phyloP scores from a whole-genome alignment of 2,113 vertebrate species.

The Pipra filicauda region DNA sequence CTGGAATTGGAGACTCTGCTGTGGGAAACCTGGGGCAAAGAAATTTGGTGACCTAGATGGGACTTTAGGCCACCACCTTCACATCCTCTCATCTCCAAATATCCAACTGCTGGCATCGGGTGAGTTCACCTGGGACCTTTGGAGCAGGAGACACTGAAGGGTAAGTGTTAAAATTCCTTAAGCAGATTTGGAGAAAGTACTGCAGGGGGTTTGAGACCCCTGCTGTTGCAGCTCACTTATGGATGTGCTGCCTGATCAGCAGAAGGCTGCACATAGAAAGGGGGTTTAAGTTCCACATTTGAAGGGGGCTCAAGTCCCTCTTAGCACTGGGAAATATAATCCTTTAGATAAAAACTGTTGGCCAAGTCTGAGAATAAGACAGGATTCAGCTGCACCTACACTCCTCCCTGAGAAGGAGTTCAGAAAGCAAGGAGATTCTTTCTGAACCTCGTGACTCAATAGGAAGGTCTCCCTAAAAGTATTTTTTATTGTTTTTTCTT shows the following conservation, averaged over 20 bases:
- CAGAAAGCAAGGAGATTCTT: neutral
- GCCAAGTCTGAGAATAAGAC: neutral
- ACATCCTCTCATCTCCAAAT: neutral
- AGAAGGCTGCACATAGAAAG: neutral
- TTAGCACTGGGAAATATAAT: neutral
- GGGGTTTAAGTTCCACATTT: neutral
- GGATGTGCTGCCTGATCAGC: neutral
- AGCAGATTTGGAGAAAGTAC: neutral
- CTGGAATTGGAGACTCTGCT: neutral
- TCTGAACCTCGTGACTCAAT: neutral
- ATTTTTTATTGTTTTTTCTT: neutral
- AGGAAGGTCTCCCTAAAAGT: neutral
- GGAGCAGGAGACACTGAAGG: neutral
- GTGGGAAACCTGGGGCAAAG: neutral
- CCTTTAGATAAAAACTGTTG: neutral
- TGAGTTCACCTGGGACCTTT: neutral
- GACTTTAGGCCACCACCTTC: neutral
- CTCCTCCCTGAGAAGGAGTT: neutral
- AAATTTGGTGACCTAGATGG: too few species aligned
- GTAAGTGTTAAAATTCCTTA: neutral
- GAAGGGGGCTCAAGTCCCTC: fast-evolving
- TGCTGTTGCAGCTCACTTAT: neutral
- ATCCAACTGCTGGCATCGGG: fast-evolving
- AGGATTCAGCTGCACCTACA: neutral
- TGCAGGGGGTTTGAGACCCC: neutral